Base-by-base conservation (phyloP, 2,888 invertebrate genomes). In the Slavum lentiscoides region DNA sequence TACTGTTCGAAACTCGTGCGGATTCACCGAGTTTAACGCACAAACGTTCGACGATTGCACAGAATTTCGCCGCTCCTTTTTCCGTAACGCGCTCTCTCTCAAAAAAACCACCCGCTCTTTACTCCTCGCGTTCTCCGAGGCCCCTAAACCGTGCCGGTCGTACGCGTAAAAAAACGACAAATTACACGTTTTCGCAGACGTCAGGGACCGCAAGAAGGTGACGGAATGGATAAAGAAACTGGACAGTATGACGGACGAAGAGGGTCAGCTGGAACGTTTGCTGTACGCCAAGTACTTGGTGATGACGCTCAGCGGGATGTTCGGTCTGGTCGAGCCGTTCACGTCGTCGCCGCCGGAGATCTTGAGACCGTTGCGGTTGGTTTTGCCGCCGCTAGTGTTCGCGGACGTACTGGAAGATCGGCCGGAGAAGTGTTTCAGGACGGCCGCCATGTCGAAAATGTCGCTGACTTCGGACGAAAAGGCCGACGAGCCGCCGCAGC, bases 211-310 rank as follows among this genome's bases (percentile, higher is more conserved):
- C 43, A 19, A 58, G 17, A 67, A 23, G 19, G 19, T 75, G 58
- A n/a, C 23, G 8, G 39, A 49, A 58, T 75, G 59, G 67, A 23
- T 67, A 9, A 15, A 1, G 3, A 9, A 21, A 23, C 67, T 75
- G 7, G 67, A 75, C 1, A 2, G 15, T 43, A 75, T 75, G 67
- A 21, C 13, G 5, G 58, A 75, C 23, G 75, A 43, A 2, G 11
- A 23, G 8, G 75, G 67, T 23, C 58, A 75, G 39, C 2, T 58
- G 21, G 75, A 58, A 43, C 67, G 58, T 39, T 23, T 59, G 43
- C 67, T 49, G 17, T 75, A 67, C 59, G 43, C 67, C 21, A 75
- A 43, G 58, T 75, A 67, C 13, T 3, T 67, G 58, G 58, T 59
- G 13, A 6, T 5, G 1, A 67, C 19, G 7, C 39, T 75, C 17